These are phyloP conservation scores for Rhopalosiphum nymphaeae DNA, from an alignment of 2,888 invertebrate genomes.

Conservation along the genomic window DNA sequence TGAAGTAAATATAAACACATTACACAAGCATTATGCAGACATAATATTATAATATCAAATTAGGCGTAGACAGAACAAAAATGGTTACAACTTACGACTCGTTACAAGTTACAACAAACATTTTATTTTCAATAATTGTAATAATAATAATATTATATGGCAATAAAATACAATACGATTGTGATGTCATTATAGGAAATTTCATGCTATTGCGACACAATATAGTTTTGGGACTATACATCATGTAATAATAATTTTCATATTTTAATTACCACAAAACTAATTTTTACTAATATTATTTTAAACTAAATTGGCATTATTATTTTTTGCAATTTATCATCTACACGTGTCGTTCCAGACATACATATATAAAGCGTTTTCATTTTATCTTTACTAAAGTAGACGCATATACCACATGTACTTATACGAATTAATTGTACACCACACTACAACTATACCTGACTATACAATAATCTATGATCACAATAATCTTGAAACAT, in stretches of 20 bases:
- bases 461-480: not conserved
- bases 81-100: not conserved
- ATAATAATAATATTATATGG: not conserved
- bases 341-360: not conserved
- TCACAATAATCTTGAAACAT: not conserved
- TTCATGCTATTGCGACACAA: not conserved
- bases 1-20: too few species aligned
- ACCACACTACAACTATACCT: not conserved
- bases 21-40: too few species aligned
- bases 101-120: not conserved
- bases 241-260: not conserved
- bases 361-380: not conserved
- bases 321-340: not conserved
- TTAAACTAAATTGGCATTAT: not conserved
- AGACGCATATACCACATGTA: too few species aligned
- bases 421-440: not conserved
- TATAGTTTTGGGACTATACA: not conserved
- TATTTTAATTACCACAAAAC: not conserved
- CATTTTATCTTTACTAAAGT: not conserved
- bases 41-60: too few species aligned
- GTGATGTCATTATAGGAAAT: not conserved
- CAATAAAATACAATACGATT: constrained; percentile 1
- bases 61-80: not conserved
- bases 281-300: not conserved
- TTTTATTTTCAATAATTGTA: constrained; percentile 17